Conservation (phyloP, 92 coral and sea anemone genomes). For the Montipora capitata region DNA sequence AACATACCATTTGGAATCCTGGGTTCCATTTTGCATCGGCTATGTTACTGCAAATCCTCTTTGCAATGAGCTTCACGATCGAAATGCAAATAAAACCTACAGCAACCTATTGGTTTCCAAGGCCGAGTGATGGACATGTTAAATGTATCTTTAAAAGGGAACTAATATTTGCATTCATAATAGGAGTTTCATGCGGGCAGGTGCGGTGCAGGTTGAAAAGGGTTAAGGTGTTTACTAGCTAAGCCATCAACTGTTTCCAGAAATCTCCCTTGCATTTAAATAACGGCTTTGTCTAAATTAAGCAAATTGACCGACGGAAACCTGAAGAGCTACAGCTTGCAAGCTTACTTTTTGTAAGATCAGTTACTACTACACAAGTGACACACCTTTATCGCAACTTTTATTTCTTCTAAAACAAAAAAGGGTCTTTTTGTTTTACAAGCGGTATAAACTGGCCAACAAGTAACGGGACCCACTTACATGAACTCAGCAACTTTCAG, state of each 20-base stretch:
- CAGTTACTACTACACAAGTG: too few species aligned
- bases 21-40: slow-evolving; percentile 16
- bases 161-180: slow-evolving; percentile 32
- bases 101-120: neutral
- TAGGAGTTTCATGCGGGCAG: neutral
- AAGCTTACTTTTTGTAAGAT: too few species aligned
- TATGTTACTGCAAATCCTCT: neutral
- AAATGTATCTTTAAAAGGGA: neutral
- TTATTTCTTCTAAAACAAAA: too few species aligned
- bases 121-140: neutral
- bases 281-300: too few species aligned
- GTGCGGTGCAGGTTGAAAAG: neutral
- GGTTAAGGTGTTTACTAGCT: neutral
- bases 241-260: neutral
- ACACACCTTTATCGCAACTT: too few species aligned
- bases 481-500: too few species aligned
- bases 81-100: neutral
- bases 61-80: neutral
- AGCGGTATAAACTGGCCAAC: too few species aligned
- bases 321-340: too few species aligned
- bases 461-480: too few species aligned
- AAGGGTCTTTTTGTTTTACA: too few species aligned
- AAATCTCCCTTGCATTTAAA: too few species aligned
- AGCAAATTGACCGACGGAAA: too few species aligned
- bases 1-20: slow-evolving; percentile 7